Percentiles rank a stretch among this genome's conserved stretches.
phyloP scores from a whole-genome alignment of 1,140 invertebrate genomes.

The Hydropsyche tenuis region DNA sequence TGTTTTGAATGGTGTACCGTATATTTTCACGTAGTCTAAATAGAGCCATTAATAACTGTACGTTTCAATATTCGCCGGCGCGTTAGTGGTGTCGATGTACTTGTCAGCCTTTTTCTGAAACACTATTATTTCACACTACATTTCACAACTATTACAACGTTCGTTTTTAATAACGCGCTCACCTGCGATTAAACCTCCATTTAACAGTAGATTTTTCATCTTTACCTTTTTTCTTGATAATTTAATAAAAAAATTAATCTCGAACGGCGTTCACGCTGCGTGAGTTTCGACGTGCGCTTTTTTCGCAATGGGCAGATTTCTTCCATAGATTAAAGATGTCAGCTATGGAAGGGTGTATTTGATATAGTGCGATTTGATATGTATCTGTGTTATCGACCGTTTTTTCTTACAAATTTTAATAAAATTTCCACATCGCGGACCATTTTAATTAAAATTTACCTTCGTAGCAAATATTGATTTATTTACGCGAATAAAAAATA shows the following conservation, averaged over 20 bases:
- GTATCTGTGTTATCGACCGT: too few relatives aligned
- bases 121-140: slow-evolving; percentile 23
- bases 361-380: too few relatives aligned
- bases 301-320: too few relatives aligned
- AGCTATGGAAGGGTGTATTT: too few relatives aligned
- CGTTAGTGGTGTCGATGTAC: slow-evolving; percentile 10
- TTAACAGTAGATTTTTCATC: slow-evolving; percentile 16
- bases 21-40: neutral
- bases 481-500: too few relatives aligned
- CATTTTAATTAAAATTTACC: too few relatives aligned
- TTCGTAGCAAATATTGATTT: too few relatives aligned
- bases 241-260: slow-evolving; percentile 7
- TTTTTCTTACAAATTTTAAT: too few relatives aligned
- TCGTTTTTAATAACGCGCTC: neutral
- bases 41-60: slow-evolving; percentile 22
- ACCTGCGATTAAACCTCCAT: slow-evolving; percentile 3
- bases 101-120: slow-evolving; percentile 7
- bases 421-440: too few relatives aligned
- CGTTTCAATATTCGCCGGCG: neutral
- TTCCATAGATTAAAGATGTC: too few relatives aligned
- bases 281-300: neutral
- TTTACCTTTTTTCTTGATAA: neutral
- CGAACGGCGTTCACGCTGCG: neutral
- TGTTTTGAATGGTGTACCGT: neutral
- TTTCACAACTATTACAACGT: slow-evolving; percentile 25